phyloP scores from a whole-genome alignment of 2,888 invertebrate genomes.

The Iphiclides podalirius region DNA sequence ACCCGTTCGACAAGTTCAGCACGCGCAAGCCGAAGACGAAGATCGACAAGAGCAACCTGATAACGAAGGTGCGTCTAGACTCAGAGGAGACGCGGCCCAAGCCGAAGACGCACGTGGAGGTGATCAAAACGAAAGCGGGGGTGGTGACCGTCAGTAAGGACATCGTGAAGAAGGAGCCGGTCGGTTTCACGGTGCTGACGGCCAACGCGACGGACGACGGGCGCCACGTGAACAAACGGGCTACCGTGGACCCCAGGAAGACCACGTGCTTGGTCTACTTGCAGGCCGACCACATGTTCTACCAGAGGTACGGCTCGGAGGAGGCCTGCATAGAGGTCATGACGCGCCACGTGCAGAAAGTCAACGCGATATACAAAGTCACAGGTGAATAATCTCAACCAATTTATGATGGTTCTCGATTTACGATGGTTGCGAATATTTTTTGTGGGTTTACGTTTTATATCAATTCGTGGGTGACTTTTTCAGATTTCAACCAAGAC shows the following conservation, averaged over 20 bases:
- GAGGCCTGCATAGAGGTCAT: slow-evolving; percentile 97
- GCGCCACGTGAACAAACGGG: slow-evolving; percentile 83
- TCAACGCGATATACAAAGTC: slow-evolving; percentile 92
- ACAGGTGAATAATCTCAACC: slow-evolving; percentile 85
- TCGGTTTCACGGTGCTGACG: slow-evolving; percentile 69
- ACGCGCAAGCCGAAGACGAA: slow-evolving; percentile 75
- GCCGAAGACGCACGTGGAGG: slow-evolving; percentile 84
- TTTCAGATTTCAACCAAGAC: slow-evolving; percentile 94
- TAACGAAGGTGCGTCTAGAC: slow-evolving; percentile 75
- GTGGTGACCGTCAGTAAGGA: slow-evolving; percentile 83
- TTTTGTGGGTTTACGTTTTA: slow-evolving; percentile 94
- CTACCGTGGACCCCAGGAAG: slow-evolving; percentile 90
- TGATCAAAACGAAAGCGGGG: slow-evolving; percentile 83
- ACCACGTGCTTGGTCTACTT: slow-evolving; percentile 97
- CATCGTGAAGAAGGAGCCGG: slow-evolving; percentile 80
- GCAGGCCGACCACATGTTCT: slow-evolving; percentile 98
- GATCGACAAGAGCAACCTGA: slow-evolving; percentile 76
- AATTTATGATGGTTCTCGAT: too few species aligned
- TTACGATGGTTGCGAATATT: too few species aligned
- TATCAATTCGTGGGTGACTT: slow-evolving; percentile 89
- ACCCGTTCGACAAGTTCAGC: slow-evolving; percentile 68
- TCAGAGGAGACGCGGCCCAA: slow-evolving; percentile 79
- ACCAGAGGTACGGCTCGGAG: slow-evolving; percentile 94
- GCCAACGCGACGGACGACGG: slow-evolving; percentile 76
- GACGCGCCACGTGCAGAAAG: slow-evolving; percentile 95